Evolutionary conservation across 2,113 vertebrate genomes (phyloP).

Genomic region (Varanus komodoensis): DNA sequence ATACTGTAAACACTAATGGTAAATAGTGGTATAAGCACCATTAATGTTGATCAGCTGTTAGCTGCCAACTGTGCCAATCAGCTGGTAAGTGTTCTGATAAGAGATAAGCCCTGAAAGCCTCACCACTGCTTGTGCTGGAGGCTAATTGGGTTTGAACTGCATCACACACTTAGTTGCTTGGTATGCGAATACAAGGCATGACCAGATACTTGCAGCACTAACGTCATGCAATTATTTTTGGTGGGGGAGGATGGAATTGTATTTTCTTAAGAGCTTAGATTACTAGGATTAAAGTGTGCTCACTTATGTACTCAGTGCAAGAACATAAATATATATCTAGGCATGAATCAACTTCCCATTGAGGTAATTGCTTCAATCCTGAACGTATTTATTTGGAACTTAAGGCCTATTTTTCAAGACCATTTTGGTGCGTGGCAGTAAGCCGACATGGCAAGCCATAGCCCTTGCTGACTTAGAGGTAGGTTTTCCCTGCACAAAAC

Average conservation of each 20-base stretch:
- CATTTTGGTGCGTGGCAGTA: too few species aligned
- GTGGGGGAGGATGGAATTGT: too few species aligned
- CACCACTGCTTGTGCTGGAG: not conserved
- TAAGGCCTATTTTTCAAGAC: not conserved
- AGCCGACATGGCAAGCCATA: not conserved
- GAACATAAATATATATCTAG: conserved; percentile 30
- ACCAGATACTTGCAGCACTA: conserved; percentile 6
- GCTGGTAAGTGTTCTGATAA: conserved; percentile 15
- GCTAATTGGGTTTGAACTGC: conserved; percentile 5
- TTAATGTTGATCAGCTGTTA: conserved; percentile 24
- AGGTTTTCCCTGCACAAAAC: not conserved
- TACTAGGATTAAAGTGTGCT: conserved; percentile 33
- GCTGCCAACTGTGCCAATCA: conserved; percentile 13
- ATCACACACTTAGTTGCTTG: not conserved
- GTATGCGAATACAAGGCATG: not conserved
- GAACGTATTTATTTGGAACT: not conserved
- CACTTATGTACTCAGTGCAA: conserved; percentile 4
- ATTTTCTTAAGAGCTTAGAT: conserved; percentile 30
- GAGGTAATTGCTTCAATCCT: conserved; percentile 3
- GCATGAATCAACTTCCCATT: conserved; percentile 25
- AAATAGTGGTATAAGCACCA: conserved; percentile 12
- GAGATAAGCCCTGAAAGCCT: not conserved
- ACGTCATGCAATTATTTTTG: not conserved
- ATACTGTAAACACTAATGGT: not conserved
- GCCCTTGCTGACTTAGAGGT: not conserved